Percentiles rank a stretch among this genome's conserved stretches.
Evolutionary conservation across 2,113 vertebrate species (phyloP).

Genomic region (human): DNA sequence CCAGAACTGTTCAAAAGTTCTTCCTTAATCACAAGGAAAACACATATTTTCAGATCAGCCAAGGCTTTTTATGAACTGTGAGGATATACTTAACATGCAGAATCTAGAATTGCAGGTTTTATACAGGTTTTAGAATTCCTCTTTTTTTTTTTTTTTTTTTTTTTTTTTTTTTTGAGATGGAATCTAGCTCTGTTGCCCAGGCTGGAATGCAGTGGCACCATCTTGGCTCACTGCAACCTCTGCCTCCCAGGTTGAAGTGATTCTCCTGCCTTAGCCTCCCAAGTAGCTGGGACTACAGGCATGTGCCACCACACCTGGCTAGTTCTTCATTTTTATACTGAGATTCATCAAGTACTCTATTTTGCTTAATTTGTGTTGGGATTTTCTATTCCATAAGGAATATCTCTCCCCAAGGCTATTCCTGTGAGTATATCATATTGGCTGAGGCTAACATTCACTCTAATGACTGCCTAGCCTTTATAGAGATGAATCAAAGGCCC

Average conservation of each 20-base stretch:
- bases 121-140: not conserved
- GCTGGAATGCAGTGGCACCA: too few species aligned
- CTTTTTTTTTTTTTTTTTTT: not conserved
- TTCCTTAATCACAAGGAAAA: slow-evolving; percentile 21
- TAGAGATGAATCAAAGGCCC: not conserved
- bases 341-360: not conserved
- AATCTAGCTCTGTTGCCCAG: too few species aligned
- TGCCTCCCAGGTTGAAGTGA: too few species aligned
- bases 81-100: not conserved
- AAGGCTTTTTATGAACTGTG: not conserved
- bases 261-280: too few species aligned
- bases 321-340: not conserved
- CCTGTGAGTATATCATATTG: not conserved
- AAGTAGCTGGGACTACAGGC: too few species aligned
- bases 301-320: too few species aligned
- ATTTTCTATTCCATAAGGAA: not conserved
- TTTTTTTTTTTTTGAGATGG: too few species aligned
- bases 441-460: not conserved
- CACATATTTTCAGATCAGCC: not conserved
- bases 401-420: not conserved
- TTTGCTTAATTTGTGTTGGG: not conserved
- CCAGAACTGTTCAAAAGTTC: not conserved
- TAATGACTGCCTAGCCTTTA: not conserved
- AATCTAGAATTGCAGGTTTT: not conserved
- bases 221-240: too few species aligned